phyloP scores from a whole-genome alignment of 2,797 vertebrate species.

The Gallinago nigripennis region DNA sequence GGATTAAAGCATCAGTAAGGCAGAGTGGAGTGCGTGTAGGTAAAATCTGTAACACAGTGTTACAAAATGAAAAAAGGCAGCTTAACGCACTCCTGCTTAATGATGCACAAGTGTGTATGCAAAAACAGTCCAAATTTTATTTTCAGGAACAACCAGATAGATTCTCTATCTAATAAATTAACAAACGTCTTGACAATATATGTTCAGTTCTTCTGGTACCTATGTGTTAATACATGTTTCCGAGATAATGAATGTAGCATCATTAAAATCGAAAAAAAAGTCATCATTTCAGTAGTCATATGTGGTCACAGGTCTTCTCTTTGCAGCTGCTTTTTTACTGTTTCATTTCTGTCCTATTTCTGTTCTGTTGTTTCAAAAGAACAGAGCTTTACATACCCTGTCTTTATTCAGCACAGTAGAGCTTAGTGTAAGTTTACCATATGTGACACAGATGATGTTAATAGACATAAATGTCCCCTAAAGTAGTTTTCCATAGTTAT shows the following conservation, averaged over 20 bases:
- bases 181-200: background rate
- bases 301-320: background rate
- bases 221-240: background rate
- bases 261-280: background rate
- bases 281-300: background rate
- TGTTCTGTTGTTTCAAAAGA: slow-evolving; percentile 22
- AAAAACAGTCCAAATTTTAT: background rate
- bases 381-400: background rate
- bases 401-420: background rate
- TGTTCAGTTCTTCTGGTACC: background rate
- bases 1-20: background rate
- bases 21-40: background rate
- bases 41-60: background rate
- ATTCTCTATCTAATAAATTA: background rate
- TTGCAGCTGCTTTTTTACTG: background rate
- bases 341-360: background rate
- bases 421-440: slow-evolving; percentile 40
- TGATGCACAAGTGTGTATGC: background rate
- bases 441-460: slow-evolving; percentile 52
- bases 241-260: background rate
- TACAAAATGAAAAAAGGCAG: background rate
- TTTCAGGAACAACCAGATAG: background rate
- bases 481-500: slow-evolving; percentile 58
- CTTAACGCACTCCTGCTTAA: background rate
- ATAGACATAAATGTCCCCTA: slow-evolving; percentile 22